Evolutionary conservation across 2,888 invertebrate species (phyloP).

Genomic region (Dyspetes luteomarginatus): DNA sequence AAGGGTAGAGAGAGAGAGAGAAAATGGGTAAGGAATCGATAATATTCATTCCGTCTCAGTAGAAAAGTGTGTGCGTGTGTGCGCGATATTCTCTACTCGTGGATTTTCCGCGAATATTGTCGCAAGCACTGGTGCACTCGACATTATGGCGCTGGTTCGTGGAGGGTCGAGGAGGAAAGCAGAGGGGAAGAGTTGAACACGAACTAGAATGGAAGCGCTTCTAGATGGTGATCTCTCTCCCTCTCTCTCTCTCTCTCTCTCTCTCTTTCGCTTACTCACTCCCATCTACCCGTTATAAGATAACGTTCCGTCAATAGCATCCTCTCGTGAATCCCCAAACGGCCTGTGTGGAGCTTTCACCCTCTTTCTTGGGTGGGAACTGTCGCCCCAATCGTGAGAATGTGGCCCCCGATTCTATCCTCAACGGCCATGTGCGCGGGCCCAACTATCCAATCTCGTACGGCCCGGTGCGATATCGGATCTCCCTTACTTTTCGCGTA

Average conservation of each 20-base stretch:
- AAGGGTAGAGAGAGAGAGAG: constrained; percentile 20
- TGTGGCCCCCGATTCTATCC: constrained; percentile 7
- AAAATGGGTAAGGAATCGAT: constrained; percentile 27
- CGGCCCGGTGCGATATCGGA: constrained; percentile 53
- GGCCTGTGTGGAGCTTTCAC: constrained; percentile 41
- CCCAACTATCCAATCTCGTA: constrained; percentile 35
- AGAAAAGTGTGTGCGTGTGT: constrained; percentile 50
- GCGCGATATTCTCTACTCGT: constrained; percentile 41
- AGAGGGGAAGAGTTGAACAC: constrained; percentile 24
- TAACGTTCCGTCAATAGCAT: constrained; percentile 63
- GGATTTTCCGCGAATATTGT: constrained; percentile 57
- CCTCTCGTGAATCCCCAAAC: constrained; percentile 41
- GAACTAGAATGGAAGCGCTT: too few relatives aligned
- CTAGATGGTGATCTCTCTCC: constrained; percentile 47
- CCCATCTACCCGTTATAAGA: constrained; percentile 40
- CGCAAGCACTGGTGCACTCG: constrained; percentile 1
- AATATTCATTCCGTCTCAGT: constrained; percentile 44
- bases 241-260: background rate
- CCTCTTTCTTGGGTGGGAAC: background rate
- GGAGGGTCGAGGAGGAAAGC: background rate
- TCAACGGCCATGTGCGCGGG: background rate
- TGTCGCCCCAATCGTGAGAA: background rate
- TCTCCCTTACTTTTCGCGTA: constrained; percentile 57
- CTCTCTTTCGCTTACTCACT: too few relatives aligned
- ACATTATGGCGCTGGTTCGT: constrained; percentile 33